Base-by-base conservation (phyloP, 2,797 vertebrate genomes). In the Gobionotothen gibberifrons region DNA sequence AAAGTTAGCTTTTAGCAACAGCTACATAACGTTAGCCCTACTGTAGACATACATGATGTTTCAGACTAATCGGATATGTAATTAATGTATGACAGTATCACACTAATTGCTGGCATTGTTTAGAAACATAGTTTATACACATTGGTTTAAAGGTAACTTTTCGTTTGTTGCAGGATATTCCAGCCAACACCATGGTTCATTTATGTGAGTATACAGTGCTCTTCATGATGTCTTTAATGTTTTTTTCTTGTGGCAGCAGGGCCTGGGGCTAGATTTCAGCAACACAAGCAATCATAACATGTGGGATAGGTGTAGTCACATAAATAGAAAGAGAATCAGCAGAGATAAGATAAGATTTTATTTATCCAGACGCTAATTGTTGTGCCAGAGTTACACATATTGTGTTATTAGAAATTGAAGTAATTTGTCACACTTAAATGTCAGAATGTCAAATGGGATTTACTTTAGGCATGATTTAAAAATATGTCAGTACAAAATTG, bases 121-220 rank as follows among this genome's bases (percentile, higher is more conserved):
- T 3, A 47, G 8, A 32, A 32, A 29, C 2, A 43, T n/a, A 36
- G 14, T 44, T 4, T 68, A 3, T 14, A 22, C 10, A n/a, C 8
- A 32, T 16, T 5, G 13, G 3, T 36, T 48, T 63, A 32, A 81
- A 22, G 0, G 15, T 68, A 15, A 22, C 2, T 29, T 61, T 51
- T 60, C 49, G 12, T 69, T 5, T 82, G 44, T 89, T 87, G 36
- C 82, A 94, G 93, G 81, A 42, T 43, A 49, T 47, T 60, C 65
- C 29, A 59, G 21, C 14, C 5, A 39, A 22, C 82, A 88, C 14
- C 66, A 95, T 96, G 95, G 95, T 96, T 32, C 93, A 94, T 84
- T 80, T 95, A 60, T 92, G 95, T 96, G 86, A 94, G 94, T 95
- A 89, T 26, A 9, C 19, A 39, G 21, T 21, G 12, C 8, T 32